A percentile compares a stretch with the other conserved stretches of the same genome.
Conservation (phyloP, 1,140 invertebrate genomes). For the Rhopalosiphum padi region DNA sequence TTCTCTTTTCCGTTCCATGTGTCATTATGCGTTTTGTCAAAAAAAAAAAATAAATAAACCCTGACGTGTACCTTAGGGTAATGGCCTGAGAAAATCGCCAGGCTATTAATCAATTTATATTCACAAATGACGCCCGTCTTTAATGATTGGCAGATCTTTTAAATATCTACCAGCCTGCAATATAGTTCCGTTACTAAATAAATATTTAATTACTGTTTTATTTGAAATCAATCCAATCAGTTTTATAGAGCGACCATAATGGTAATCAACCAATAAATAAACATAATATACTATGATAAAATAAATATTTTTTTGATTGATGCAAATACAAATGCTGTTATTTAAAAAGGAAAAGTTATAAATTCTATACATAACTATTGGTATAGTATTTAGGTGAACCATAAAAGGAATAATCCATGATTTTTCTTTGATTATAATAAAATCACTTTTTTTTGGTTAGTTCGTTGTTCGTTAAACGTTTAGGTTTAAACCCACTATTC, state of each 20-base stretch:
- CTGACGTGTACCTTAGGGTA: neutral
- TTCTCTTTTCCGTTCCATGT: neutral
- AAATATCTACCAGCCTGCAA: neutral
- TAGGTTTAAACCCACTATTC: neutral
- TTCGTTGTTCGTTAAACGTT: neutral
- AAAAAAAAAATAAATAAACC: neutral
- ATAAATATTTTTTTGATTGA: neutral
- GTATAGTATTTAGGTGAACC: neutral
- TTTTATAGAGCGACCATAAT: neutral
- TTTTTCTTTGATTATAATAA: neutral
- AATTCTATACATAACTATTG: neutral
- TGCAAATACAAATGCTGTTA: neutral
- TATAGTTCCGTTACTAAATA: neutral
- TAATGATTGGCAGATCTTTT: conserved; percentile 2
- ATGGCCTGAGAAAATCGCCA: neutral
- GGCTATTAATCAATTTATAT: neutral
- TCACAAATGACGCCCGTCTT: neutral
- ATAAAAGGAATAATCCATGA: neutral
- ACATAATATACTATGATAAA: neutral
- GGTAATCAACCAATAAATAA: neutral
- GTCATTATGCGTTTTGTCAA: neutral
- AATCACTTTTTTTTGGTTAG: neutral
- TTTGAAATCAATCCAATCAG: neutral
- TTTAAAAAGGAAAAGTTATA: neutral
- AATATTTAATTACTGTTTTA: conserved; percentile 15